These are phyloP conservation scores for Drosophila aldrichi DNA, from an alignment of 2,888 invertebrate genomes.

Conservation along the genomic window DNA sequence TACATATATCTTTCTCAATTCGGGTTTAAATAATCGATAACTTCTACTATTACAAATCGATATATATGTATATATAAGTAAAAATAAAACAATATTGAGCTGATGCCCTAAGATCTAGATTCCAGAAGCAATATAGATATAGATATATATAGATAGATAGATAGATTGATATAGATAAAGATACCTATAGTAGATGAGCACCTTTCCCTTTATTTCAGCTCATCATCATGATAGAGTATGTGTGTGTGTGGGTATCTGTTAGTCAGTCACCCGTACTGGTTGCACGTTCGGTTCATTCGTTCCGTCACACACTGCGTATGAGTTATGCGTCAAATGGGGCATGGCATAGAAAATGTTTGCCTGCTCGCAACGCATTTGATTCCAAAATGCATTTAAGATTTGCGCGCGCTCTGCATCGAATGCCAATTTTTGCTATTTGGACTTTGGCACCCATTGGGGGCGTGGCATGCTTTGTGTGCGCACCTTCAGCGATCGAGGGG, in stretches of 20 bases:
- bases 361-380: constrained; percentile 40
- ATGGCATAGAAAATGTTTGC: constrained; percentile 68
- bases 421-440: constrained; percentile 62
- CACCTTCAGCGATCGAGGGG: not conserved
- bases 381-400: constrained; percentile 9
- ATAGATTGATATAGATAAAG: no score
- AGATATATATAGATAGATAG: no score
- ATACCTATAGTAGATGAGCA: no score
- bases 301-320: constrained; percentile 75
- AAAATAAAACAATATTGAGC: no score
- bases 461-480: constrained; percentile 11
- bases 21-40: not conserved
- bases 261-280: not conserved
- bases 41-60: not conserved
- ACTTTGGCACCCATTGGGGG: constrained; percentile 53
- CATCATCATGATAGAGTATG: not conserved
- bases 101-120: no score
- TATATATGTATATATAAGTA: no score
- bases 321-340: constrained; percentile 76
- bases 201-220: not conserved
- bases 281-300: not conserved
- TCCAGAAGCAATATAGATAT: no score
- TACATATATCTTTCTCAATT: not conserved
- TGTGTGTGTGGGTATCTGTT: not conserved
- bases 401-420: constrained; percentile 42